Base-by-base conservation (phyloP, 2,797 vertebrate genomes). In the Coracias cyanogaster region DNA sequence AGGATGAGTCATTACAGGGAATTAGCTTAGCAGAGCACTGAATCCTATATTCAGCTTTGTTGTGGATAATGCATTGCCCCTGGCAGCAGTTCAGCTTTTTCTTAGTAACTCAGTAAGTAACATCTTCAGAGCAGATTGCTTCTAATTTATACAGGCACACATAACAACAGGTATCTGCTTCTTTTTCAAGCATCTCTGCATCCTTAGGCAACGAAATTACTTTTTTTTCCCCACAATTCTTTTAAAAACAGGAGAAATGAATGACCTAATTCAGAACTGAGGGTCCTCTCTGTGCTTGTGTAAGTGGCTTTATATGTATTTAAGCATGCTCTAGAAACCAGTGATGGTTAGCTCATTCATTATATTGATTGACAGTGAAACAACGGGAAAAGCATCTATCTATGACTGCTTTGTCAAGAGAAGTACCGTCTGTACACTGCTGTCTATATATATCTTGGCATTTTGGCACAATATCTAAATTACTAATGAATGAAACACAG, bases 321-420 rank as follows among this genome's bases (percentile, higher is more conserved):
- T 48, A 93, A 70, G 79, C 31, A 51, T 82, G 43, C 72, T 94
- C 26, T 55, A 91, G 93, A 94, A 92, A 35, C 37, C 33, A 25
- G 4, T 54, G 62, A 70, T 80, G 72, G 58, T 73, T 92, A 93
- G 58, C 66, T 91, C 43, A 13, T 93, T 96, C 76, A 66, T 95
- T 96, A 83, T 76, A 83, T 60, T 95, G 94, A 95, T 72, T 93
- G 94, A 71, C 82, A 95, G 76, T 52, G 51, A 95, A 86, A 49
- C 66, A 88, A 88, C 82, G 83, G 60, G 83, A 70, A 92, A 77
- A 83, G 37, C 86, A 92, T 93, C 74, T 87, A 7, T 73, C 65
- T 94, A 83, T 94, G 93, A 90, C 84, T 1, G 1, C 18, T 83
- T 92, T 89, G 83, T 84, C 70, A 94, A 46, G 73, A 79, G 24